Base-by-base conservation (phyloP, 2,888 invertebrate genomes). In the Dryobota labecula region DNA sequence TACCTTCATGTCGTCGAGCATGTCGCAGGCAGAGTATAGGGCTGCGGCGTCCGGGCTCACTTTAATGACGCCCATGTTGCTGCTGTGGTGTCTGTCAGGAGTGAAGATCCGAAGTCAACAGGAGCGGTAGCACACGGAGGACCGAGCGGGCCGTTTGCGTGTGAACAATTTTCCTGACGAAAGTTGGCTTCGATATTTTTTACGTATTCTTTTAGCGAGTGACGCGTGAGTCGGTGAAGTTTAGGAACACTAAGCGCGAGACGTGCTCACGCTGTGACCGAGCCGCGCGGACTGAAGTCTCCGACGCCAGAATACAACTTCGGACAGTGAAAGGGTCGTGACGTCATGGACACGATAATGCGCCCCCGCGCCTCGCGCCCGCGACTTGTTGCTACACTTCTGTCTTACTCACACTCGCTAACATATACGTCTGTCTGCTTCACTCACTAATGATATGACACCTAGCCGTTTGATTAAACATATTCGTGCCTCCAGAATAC, bases 341-440 rank as follows among this genome's bases (percentile, higher is more conserved):
- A 97, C 97, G 97, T 97, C 96, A 97, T 92, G 84, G 70, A 85
- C 91, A 92, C 94, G 94, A 95, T 96, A 96, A 96, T 95, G 92
- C 88, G 83, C 88, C 88, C 88, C 90, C 89, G 82, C 90, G 72
- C 86, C 86, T 76, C 84, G 80, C 85, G 77, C 84, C 84, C 85
- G 86, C 87, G 83, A 94, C 95, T 94, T 95, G 95, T 95, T 95
- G 95, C 95, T 92, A 94, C 88, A 93, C 81, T 88, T 87, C 79
- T 80, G 74, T 92, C 92, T 78, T 90, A 63, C 82, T 94, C 92
- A 56, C 80, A 67, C 89, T 7, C 76, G 56, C 57, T 2, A 76
- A 85, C 73, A 51, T 18, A 53, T 68, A 76, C 87, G 87, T 94
- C 92, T 89, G 85, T 87, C 87, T 84, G 78, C 94, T 95, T 92